A percentile compares a stretch with the other conserved stretches of the same genome.
Conservation (phyloP, 2,888 invertebrate species). For the Apamea crenata region DNA sequence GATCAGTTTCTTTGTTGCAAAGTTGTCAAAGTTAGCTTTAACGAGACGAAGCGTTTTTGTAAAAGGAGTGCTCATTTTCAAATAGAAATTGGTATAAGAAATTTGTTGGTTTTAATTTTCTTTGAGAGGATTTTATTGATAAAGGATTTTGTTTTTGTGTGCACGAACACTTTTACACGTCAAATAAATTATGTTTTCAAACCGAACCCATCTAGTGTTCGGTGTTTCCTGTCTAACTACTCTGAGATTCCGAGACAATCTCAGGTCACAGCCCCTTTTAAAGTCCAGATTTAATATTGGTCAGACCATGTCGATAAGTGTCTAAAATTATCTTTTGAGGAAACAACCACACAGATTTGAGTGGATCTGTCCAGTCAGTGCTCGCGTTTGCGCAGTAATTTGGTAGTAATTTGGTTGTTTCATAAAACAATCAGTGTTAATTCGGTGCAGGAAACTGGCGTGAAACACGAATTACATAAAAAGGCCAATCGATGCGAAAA, state of each 20-base stretch:
- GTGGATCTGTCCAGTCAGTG: background rate
- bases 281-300: background rate
- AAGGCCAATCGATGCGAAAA: background rate
- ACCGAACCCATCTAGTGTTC: background rate
- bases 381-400: background rate
- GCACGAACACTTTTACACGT: background rate
- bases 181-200: background rate
- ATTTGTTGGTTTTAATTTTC: slow-evolving; percentile 7
- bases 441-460: background rate
- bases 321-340: background rate
- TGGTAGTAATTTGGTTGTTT: background rate
- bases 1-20: slow-evolving; percentile 18
- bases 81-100: slow-evolving; percentile 5
- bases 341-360: no score
- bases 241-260: background rate
- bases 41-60: slow-evolving; percentile 12
- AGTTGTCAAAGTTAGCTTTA: slow-evolving; percentile 10
- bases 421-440: background rate
- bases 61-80: background rate
- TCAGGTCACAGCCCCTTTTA: no score
- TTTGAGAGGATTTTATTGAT: background rate
- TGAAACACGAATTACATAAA: background rate
- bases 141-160: background rate
- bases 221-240: background rate
- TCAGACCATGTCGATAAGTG: background rate